Base-by-base conservation (phyloP, 1,140 invertebrate genomes). In the Drosophila setifemur region DNA sequence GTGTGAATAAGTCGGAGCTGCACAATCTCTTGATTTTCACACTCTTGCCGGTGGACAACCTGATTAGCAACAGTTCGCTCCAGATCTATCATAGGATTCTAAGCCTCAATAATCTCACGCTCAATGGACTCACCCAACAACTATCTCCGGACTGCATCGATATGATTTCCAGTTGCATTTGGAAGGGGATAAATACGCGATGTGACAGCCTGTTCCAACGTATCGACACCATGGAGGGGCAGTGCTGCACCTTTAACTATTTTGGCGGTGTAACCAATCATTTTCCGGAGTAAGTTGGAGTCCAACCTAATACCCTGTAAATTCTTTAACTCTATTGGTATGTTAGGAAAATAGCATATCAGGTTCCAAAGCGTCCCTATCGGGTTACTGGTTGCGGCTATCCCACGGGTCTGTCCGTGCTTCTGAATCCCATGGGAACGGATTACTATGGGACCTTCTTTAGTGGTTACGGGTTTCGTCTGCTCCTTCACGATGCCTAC, bases 211-310 rank as follows among this genome's bases (percentile, higher is more conserved):
- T 94, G 1, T 95, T 95, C 74, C 88, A 92, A 37, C 88, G 90
- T 29, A 91, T 93, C 1, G 90, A 92, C 19, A 92, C 93, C 0
- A 73, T 92, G 2, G 89, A 93, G 42, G 93, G 92, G 2, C 69
- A 92, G 11, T 95, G 94, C 53, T 95, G 94, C 54, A 91, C 93
- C 1, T 95, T 94, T 58, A 95, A 95, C 77, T 94, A 94, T 49
- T 92, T 91, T 37, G 93, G 90, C 0, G 53, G 67, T 1, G 45
- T 81, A 16, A 78, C 68, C 3, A 88, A 91, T 18, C 88, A 88
- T 49, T 91, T 91, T 82, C 78, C 81, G 18, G 70, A 77, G 89
- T 90, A 69, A 61, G 73, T 57, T 28, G 0, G 0, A 21, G 4
- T 0, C 8, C 3, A 0, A 1, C 6, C 8, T 0, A 2, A 14